Evolutionary conservation across 2,888 invertebrate genomes (phyloP).

Genomic region (Trisateles emortualis): DNA sequence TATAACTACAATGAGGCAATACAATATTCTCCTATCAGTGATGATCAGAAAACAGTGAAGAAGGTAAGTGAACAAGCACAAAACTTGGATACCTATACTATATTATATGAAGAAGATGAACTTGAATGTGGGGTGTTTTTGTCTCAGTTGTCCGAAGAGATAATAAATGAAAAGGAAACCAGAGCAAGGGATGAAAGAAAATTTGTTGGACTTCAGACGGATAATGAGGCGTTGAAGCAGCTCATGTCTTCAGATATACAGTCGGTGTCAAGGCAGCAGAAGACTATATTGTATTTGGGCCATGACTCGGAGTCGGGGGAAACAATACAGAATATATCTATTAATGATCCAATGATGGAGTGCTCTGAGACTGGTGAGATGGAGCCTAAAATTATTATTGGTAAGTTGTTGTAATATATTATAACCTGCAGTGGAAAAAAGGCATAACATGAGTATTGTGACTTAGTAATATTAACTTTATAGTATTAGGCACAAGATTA

Average conservation of each 20-base stretch:
- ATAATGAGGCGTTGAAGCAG: constrained; percentile 74
- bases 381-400: constrained; percentile 58
- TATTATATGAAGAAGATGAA: constrained; percentile 71
- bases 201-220: constrained; percentile 57
- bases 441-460: too few species aligned
- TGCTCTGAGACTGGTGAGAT: constrained; percentile 55
- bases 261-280: constrained; percentile 68
- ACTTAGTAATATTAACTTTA: too few species aligned
- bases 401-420: constrained; percentile 51
- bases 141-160: constrained; percentile 69
- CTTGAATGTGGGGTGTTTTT: constrained; percentile 71
- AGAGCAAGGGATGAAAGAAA: constrained; percentile 58
- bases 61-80: constrained; percentile 50
- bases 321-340: constrained; percentile 77
- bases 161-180: constrained; percentile 65
- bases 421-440: too few species aligned
- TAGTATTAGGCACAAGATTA: too few species aligned
- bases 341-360: constrained; percentile 66
- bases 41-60: constrained; percentile 60
- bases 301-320: constrained; percentile 69
- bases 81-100: constrained; percentile 43
- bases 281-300: constrained; percentile 75
- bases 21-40: constrained; percentile 52
- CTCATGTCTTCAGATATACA: constrained; percentile 76
- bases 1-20: constrained; percentile 66